Base-by-base conservation (phyloP, 2,113 vertebrate species). In the Zosterops pallidus region DNA sequence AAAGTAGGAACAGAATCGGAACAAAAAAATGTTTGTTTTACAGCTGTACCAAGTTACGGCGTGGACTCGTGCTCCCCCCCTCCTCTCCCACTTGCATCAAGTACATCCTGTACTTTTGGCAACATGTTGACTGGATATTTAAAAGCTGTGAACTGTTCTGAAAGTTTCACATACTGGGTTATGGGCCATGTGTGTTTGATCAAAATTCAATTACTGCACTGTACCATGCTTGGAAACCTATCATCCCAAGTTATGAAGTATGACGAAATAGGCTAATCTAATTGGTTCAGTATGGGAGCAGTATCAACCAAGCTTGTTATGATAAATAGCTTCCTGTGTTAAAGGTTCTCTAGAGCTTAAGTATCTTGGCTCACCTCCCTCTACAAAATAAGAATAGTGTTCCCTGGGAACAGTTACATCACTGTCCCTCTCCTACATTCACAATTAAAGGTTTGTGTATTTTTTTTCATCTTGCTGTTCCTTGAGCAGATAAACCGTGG, bases 171-270 rank as follows among this genome's bases (percentile, higher is more conserved):
- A 98, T 98, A 97, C 98, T 97, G 98, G 98, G 98, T 98, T 98
- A 98, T 98, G 97, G 98, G 98, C 98, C 98, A 99, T 98, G 98
- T 99, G 98, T 98, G 98, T 99, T 99, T 98, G 98, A 99, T 99
- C 98, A 99, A 98, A 99, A 98, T 98, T 98, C 98, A 99, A 98
- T 99, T 98, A 98, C 98, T 98, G 98, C 98, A 97, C 98, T 97
- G 98, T 98, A 98, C 98, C 98, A 98, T 97, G 98, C 98, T 98
- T 98, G 97, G 97, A 98, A 98, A 98, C 97, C 97, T 98, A 98
- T 98, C 98, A 97, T 98, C 97, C 98, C 97, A 97, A 98, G 98
- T 99, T 98, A 98, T 98, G 98, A 98, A 98, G 98, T 98, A 98
- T 98, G 98, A 99, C 98, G 98, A 98, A 98, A 99, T 98, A 97